Evolutionary conservation across 1,140 invertebrate species (phyloP), one percentile per base, ranked within the genome.

Genomic region (Drosophila obscura): DNA sequence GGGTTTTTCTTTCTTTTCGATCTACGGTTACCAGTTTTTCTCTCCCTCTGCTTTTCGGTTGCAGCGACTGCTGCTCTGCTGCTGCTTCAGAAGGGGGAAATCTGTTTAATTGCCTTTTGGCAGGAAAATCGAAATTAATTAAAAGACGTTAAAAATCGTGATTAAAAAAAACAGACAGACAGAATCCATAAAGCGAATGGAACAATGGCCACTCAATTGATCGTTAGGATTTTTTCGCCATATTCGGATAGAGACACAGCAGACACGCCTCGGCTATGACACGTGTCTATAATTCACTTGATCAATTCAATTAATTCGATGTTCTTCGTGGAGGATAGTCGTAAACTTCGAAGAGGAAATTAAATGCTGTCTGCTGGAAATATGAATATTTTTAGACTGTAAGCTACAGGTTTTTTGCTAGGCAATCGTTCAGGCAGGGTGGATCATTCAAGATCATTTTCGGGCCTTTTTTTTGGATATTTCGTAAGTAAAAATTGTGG

Each of bases 41-140:
- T 43, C 8, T 13, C 35, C 4, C 9, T 35, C 9, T 11, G 31
- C 9, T 4, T 9, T 39, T 28, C 73, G 62, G 73, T 73, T 76
- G 77, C 60, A 72, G 15, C 53, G 44, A 49, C 49, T 5, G 53
- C 19, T 1, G 19, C 19, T 19, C 15, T 9, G 7, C 52, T 8
- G 8, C 31, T 35, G 31, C 35, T 5, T 39, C 35, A 28, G 73
- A 57, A 28, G 73, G 56, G 67, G 44, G 45, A 79, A 48, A 59
- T 41, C n/a, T 15, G 8, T 24, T 39, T 69, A 69, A 79, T 74
- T 62, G 55, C 49, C 53, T 50, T 60, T 43, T 53, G 45, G 56
- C 15, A 22, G 67, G 65, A 58, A 75, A 75, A 75, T 75, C 55
- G 9, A 75, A 75, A 66, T 75, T 75, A 75, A 75, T 75, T 75